Evolutionary conservation across 1,140 invertebrate species (phyloP).

Genomic region (Temnothorax curvispinosus): DNA sequence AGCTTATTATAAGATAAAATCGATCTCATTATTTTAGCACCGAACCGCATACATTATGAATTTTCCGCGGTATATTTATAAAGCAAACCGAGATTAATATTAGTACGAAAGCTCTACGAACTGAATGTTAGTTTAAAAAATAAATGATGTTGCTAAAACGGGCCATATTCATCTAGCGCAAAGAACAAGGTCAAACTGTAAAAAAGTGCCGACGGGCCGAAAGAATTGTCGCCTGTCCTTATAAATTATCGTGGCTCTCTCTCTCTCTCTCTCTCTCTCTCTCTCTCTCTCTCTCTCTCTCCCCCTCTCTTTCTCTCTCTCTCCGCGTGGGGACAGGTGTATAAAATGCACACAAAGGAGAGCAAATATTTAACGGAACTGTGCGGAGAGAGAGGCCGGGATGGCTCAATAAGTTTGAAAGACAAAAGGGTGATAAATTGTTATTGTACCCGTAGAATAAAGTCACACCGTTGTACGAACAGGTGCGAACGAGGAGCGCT

Average conservation of each 20-base stretch:
- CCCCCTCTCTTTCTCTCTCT: not conserved
- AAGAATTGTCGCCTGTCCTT: slow-evolving; percentile 22
- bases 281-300: too few species aligned
- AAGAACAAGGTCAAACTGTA: slow-evolving; percentile 43
- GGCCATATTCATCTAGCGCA: not conserved
- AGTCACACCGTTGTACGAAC: slow-evolving; percentile 61
- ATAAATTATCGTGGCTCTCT: slow-evolving; percentile 31
- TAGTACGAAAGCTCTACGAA: not conserved
- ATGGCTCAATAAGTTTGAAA: slow-evolving; percentile 59
- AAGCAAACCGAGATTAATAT: not conserved
- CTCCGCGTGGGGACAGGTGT: slow-evolving; percentile 43
- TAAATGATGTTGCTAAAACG: slow-evolving; percentile 21
- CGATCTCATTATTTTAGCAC: not conserved
- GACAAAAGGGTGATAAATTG: slow-evolving; percentile 71
- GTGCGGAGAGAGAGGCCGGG: slow-evolving; percentile 37
- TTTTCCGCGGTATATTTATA: not conserved
- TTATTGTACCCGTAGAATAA: slow-evolving; percentile 54
- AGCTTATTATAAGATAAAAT: not conserved
- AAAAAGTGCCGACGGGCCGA: slow-evolving; percentile 8
- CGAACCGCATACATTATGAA: not conserved
- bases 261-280: too few species aligned
- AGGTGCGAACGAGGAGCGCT: slow-evolving; percentile 57
- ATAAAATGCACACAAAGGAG: slow-evolving; percentile 56
- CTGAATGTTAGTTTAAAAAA: not conserved
- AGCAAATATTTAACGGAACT: slow-evolving; percentile 62